These are phyloP conservation scores for Lasius platythorax DNA, from an alignment of 2,888 invertebrate species.

Conservation along the genomic window DNA sequence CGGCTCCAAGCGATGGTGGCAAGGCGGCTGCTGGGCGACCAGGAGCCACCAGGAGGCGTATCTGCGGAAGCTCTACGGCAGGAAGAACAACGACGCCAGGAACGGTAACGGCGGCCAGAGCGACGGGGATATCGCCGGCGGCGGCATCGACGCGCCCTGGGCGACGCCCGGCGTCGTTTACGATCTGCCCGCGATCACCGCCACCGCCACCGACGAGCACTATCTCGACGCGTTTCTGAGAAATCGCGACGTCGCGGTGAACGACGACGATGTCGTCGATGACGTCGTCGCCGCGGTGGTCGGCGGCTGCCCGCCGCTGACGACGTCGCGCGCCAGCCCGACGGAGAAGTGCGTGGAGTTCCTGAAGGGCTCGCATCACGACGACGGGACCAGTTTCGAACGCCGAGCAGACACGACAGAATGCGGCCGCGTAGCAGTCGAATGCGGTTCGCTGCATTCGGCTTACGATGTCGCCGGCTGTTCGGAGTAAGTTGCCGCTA, in stretches of 20 bases:
- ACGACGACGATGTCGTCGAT: conserved; percentile 62
- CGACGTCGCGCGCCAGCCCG: conserved; percentile 81
- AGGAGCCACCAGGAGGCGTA: conserved; percentile 84
- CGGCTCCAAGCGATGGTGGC: conserved; percentile 85
- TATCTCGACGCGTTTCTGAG: conserved; percentile 82
- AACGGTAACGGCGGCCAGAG: conserved; percentile 52
- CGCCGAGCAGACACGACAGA: conserved; percentile 59
- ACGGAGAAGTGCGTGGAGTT: conserved; percentile 85
- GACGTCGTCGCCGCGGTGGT: conserved; percentile 63
- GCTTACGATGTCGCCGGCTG: conserved; percentile 69
- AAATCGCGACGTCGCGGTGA: conserved; percentile 65
- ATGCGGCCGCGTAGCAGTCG: conserved; percentile 62
- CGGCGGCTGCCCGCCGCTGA: conserved; percentile 77
- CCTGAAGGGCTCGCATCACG: conserved; percentile 74
- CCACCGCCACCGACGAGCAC: conserved; percentile 78
- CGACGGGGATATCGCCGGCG: conserved; percentile 53
- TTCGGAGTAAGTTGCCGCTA: conserved; percentile 67
- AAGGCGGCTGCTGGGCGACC: conserved; percentile 84
- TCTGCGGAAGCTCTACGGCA: conserved; percentile 82
- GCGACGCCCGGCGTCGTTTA: conserved; percentile 69
- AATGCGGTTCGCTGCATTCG: conserved; percentile 72
- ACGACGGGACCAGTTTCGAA: conserved; percentile 62
- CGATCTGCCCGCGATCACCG: conserved; percentile 73
- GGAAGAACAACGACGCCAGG: conserved; percentile 74
- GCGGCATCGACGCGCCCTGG: conserved; percentile 44